Evolutionary conservation across 2,888 invertebrate species (phyloP), one percentile per base, ranked within the genome.

Genomic region (Andricus curvator): DNA sequence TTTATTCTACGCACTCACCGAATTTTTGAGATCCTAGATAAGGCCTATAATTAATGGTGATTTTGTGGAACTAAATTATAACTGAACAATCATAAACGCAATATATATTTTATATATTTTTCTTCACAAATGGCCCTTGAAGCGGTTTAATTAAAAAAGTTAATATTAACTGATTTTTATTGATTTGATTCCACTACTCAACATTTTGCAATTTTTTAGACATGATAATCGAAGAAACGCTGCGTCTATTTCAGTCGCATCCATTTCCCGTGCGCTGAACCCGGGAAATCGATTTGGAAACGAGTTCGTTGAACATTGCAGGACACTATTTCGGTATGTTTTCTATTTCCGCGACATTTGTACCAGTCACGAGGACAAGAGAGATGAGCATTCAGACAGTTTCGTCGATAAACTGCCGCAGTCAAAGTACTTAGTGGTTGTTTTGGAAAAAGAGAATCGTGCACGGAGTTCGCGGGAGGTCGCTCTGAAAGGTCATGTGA

Each of bases 401-500:
- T 70, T 48, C 25, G 48, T 70, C 29, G 48, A 70, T 70, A 51
- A 70, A 48, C 25, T 48, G 48, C 68, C 48, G 6, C 48, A 70
- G 68, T 20, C 48, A 25, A 48, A 48, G 67, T 56, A n/a, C 56
- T 56, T 56, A 56, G 44, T 25, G 20, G 51, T 70, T 48, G 48
- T 70, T 70, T 70, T 70, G 70, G 70, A 70, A 70, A 70, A 70
- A 70, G 48, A 70, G 70, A 70, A 70, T 70, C 70, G 70, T 70
- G 70, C 29, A 44, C 22, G 6, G 48, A 29, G 70, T 48, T 70
- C 29, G 48, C 51, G 48, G 51, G 70, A 70, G 70, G 70, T 70
- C 70, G 70, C 29, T 70, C 51, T 48, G 20, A 70, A 51, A 51
- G 70, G 44, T 70, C 51, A 70, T 17, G 29, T 20, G 51, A 70